These are phyloP conservation scores for Chiridota heheva DNA, from an alignment of 35 echinoderm and acorn worm genomes.

Conservation along the genomic window DNA sequence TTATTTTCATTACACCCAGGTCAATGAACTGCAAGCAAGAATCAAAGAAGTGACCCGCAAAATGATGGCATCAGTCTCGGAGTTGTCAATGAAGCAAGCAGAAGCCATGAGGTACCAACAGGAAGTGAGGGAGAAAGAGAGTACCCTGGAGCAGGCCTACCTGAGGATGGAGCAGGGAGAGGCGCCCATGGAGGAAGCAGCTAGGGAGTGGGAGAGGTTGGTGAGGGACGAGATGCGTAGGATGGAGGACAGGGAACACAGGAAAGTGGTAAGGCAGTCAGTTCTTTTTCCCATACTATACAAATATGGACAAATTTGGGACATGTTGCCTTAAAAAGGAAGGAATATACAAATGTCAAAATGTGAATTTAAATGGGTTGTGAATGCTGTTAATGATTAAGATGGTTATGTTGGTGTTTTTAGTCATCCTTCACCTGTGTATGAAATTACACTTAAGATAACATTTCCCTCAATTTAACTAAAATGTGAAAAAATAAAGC, in stretches of 20 bases:
- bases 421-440: no score
- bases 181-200: conserved; percentile 84
- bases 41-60: conserved; percentile 95
- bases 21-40: conserved; percentile 91
- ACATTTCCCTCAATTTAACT: no score
- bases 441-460: no score
- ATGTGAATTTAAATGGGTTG: no score
- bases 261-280: conserved; percentile 66
- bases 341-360: no score
- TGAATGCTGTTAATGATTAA: no score
- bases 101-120: conserved; percentile 83
- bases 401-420: no score
- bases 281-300: not conserved
- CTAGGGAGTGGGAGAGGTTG: conserved; percentile 92
- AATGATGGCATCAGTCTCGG: conserved; percentile 95
- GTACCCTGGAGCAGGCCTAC: conserved; percentile 85
- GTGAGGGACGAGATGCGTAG: conserved; percentile 74
- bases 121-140: conserved; percentile 64
- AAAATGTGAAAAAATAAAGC: no score
- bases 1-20: no score
- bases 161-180: conserved; percentile 94
- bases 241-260: conserved; percentile 47
- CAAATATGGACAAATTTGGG: no score
- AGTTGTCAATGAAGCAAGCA: conserved; percentile 97
- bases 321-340: no score